A percentile compares a stretch with the other conserved stretches of the same genome.
Evolutionary conservation across 2,113 vertebrate species (phyloP).

Genomic region (Motacilla alba): DNA sequence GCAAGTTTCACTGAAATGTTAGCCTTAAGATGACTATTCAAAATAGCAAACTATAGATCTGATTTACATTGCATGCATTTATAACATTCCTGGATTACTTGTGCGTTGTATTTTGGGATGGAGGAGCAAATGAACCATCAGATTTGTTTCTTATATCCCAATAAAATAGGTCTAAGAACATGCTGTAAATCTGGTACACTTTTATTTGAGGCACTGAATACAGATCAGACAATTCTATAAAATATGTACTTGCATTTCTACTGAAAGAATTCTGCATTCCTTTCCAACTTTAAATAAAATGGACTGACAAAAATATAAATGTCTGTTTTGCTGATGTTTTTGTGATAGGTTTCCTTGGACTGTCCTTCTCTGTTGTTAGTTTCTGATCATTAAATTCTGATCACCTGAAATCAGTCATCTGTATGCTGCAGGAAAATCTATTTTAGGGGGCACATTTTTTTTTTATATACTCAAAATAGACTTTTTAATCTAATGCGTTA

Average conservation of each 20-base stretch:
- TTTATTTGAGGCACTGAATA: neutral
- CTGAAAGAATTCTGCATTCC: neutral
- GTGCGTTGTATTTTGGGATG: neutral
- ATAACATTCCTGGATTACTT: neutral
- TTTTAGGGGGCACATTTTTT: neutral
- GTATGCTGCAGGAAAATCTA: neutral
- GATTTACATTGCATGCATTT: neutral
- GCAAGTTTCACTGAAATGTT: neutral
- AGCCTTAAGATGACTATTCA: neutral
- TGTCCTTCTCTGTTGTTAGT: neutral
- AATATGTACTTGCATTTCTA: neutral
- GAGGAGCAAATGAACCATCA: neutral
- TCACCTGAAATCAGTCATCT: neutral
- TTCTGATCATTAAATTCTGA: neutral
- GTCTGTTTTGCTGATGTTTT: neutral
- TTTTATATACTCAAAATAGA: neutral
- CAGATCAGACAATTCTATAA: neutral
- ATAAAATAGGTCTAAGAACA: neutral
- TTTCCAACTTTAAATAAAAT: neutral
- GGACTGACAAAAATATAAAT: neutral
- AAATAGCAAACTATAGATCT: neutral
- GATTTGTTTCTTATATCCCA: neutral
- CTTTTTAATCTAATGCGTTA: neutral
- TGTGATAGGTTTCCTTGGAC: neutral
- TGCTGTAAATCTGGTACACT: neutral